A percentile compares a stretch with the other conserved stretches of the same genome.
Evolutionary conservation across 2,888 invertebrate genomes (phyloP).

Genomic region (Lingula anatina): DNA sequence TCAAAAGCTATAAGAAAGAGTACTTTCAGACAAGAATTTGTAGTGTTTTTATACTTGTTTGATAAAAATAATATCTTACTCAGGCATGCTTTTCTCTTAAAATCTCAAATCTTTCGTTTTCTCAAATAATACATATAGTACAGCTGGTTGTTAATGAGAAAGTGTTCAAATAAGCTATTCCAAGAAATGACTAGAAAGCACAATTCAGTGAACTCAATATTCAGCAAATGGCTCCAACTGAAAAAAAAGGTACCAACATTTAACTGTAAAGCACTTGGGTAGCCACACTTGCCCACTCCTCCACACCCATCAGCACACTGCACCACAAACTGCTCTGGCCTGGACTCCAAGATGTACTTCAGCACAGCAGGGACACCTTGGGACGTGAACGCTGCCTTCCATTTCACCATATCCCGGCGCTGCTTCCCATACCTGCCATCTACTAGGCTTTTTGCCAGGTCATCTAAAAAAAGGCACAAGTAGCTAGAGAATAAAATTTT

Average conservation of each 20-base stretch:
- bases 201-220: neutral
- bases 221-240: neutral
- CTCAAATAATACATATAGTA: no score
- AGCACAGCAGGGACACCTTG: constrained; percentile 13
- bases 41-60: no score
- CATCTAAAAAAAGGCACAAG: constrained; percentile 16
- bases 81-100: no score
- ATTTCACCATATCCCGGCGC: constrained; percentile 21
- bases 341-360: constrained; percentile 24
- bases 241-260: constrained; percentile 12
- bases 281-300: constrained; percentile 24
- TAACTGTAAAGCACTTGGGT: constrained; percentile 20
- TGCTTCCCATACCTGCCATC: constrained; percentile 28
- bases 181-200: no score
- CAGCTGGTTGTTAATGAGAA: no score
- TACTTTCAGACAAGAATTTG: no score
- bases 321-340: constrained; percentile 22
- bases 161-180: neutral
- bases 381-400: constrained; percentile 16
- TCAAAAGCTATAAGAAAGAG: no score
- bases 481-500: neutral
- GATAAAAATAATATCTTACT: no score
- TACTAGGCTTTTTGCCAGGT: constrained; percentile 21
- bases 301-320: constrained; percentile 24
- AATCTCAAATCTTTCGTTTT: no score